Percentiles rank a stretch among this genome's conserved stretches.
Evolutionary conservation across 2,113 vertebrate species (phyloP).

Genomic region (Oryzias curvinotus): DNA sequence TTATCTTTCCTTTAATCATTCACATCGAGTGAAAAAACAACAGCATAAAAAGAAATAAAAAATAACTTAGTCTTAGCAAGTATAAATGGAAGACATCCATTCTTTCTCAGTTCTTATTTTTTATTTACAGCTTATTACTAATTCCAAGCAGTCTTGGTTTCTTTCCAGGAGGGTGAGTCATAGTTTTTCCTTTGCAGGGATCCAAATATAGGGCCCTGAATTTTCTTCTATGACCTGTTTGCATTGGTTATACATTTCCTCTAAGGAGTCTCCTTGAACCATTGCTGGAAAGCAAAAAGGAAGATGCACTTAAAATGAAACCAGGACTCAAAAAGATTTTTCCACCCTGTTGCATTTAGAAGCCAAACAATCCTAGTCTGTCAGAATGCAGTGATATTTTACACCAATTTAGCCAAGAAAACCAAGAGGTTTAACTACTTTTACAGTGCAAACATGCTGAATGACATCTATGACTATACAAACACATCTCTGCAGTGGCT

Average conservation of each 20-base stretch:
- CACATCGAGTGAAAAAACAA: conserved; percentile 65
- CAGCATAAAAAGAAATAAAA: conserved; percentile 12
- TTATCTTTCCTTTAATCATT: conserved; percentile 66
- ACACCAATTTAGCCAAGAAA: too few species aligned
- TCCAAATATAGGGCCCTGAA: conserved; percentile 98
- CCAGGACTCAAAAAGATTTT: too few species aligned
- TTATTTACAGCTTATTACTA: conserved; percentile 88
- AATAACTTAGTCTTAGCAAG: conserved; percentile 79
- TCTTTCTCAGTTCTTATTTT: conserved; percentile 86
- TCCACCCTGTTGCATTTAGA: too few species aligned
- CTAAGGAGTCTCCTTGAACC: conserved; percentile 97
- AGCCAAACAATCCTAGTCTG: too few species aligned
- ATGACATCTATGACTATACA: too few species aligned
- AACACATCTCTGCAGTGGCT: too few species aligned
- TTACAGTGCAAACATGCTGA: too few species aligned
- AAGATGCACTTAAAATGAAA: conserved; percentile 8
- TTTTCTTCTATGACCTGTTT: conserved; percentile 99
- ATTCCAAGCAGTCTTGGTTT: conserved; percentile 75
- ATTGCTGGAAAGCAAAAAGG: conserved; percentile 81
- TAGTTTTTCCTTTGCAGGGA: conserved; percentile 98
- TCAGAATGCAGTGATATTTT: too few species aligned
- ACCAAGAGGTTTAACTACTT: too few species aligned
- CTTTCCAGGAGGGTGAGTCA: conserved; percentile 69
- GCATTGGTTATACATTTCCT: conserved; percentile 98
- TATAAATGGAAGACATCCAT: conserved; percentile 84